Evolutionary conservation across 2,113 vertebrate genomes (phyloP).

Genomic region (Notothenia rossii): DNA sequence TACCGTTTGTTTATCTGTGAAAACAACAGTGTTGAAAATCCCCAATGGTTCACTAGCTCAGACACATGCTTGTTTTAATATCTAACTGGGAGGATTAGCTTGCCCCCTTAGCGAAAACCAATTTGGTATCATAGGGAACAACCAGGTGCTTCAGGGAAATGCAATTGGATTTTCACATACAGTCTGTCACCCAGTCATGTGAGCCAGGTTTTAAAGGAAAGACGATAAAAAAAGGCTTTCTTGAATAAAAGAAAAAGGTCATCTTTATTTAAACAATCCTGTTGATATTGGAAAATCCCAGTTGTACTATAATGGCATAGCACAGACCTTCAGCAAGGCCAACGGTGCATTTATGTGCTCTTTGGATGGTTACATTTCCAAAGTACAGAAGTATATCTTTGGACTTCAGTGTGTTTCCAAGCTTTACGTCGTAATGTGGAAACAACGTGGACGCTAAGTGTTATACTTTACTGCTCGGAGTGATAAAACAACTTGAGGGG

Average conservation of each 20-base stretch:
- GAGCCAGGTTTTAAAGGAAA: neutral
- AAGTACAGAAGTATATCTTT: neutral
- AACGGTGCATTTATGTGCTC: neutral
- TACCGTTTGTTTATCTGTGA: neutral
- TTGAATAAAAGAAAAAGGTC: neutral
- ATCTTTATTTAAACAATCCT: neutral
- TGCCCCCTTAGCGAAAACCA: neutral
- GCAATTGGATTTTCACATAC: constrained; percentile 18
- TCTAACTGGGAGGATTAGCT: constrained; percentile 13
- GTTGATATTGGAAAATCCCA: neutral
- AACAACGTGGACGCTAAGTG: too few relatives aligned
- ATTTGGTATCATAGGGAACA: constrained; percentile 16
- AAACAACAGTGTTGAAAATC: neutral
- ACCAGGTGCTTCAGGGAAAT: constrained; percentile 19
- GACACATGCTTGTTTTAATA: constrained; percentile 31
- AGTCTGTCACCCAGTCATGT: constrained; percentile 2
- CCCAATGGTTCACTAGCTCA: constrained; percentile 25
- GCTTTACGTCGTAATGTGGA: neutral
- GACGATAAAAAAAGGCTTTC: neutral
- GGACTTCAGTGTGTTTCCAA: neutral
- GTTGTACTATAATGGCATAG: neutral
- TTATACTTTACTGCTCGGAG: too few relatives aligned
- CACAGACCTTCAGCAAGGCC: neutral
- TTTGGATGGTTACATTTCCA: neutral
- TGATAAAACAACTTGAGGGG: too few relatives aligned